phyloP scores from a whole-genome alignment of 2,888 invertebrate genomes.

The Netelia fuscicornis region DNA sequence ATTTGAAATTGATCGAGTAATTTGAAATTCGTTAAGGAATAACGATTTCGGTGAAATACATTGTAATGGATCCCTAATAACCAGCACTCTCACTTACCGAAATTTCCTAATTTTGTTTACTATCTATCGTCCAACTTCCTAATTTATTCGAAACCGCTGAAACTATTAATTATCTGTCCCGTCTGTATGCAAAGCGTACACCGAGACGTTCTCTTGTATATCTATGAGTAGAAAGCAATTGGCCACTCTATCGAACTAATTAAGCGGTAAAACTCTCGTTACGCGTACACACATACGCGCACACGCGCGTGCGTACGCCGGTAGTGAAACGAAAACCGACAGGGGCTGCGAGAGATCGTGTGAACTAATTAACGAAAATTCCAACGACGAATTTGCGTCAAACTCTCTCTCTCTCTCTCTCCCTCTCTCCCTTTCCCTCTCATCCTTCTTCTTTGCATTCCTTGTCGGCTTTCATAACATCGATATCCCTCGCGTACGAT shows the following conservation, averaged over 20 bases:
- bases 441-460: not conserved
- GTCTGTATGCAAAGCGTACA: not conserved
- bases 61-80: slow-evolving; percentile 35
- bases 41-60: no score
- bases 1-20: not conserved
- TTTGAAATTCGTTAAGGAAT: no score
- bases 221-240: slow-evolving; percentile 66
- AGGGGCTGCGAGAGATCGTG: slow-evolving; percentile 52
- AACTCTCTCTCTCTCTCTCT: not conserved
- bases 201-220: not conserved
- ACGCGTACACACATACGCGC: not conserved
- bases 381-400: slow-evolving; percentile 31
- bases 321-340: slow-evolving; percentile 43
- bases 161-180: slow-evolving; percentile 59
- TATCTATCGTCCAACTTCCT: slow-evolving; percentile 36
- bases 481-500: slow-evolving; percentile 55
- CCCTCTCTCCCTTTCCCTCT: not conserved
- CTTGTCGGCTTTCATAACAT: slow-evolving; percentile 21
- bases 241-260: slow-evolving; percentile 71
- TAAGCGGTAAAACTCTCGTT: slow-evolving; percentile 68
- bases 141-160: slow-evolving; percentile 55
- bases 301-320: not conserved
- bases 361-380: slow-evolving; percentile 72
- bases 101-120: slow-evolving; percentile 41
- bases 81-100: not conserved